These are phyloP conservation scores for Catonia carolina DNA, from an alignment of 2,888 invertebrate species.

Conservation along the genomic window DNA sequence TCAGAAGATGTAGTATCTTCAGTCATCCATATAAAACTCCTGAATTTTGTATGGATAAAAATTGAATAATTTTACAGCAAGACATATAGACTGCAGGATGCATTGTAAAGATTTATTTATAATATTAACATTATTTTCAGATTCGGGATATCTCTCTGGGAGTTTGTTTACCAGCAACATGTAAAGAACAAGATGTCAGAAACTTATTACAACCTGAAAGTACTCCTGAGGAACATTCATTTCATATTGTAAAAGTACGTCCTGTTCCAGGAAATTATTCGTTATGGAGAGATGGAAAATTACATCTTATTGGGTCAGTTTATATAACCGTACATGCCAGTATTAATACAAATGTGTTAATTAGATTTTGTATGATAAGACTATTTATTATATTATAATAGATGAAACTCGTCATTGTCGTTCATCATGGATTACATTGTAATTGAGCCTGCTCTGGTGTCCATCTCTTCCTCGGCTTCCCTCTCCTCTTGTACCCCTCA, in stretches of 20 bases:
- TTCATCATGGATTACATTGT: no score
- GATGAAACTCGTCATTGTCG: not conserved
- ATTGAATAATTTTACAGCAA: no score
- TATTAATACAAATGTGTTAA: not conserved
- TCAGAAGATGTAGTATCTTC: no score
- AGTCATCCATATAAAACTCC: no score
- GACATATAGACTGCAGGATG: no score
- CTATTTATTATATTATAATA: not conserved
- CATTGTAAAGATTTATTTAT: no score
- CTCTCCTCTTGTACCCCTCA: no score
- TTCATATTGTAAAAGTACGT: constrained; percentile 54
- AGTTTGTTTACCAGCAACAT: constrained; percentile 64
- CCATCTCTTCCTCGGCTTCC: no score
- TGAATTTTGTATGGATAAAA: no score
- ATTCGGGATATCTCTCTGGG: constrained; percentile 66
- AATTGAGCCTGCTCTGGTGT: no score
- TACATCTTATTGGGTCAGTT: constrained; percentile 60
- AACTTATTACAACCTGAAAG: constrained; percentile 45
- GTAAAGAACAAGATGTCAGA: constrained; percentile 56
- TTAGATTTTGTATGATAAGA: not conserved
- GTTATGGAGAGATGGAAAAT: constrained; percentile 55
- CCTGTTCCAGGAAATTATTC: constrained; percentile 63
- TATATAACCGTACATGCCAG: not conserved
- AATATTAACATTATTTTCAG: no score
- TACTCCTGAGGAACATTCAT: constrained; percentile 36